Percentiles rank a stretch among this genome's conserved stretches.
These are phyloP conservation scores for Spilarctia lutea DNA, from an alignment of 2,888 invertebrate species.

Conservation along the genomic window DNA sequence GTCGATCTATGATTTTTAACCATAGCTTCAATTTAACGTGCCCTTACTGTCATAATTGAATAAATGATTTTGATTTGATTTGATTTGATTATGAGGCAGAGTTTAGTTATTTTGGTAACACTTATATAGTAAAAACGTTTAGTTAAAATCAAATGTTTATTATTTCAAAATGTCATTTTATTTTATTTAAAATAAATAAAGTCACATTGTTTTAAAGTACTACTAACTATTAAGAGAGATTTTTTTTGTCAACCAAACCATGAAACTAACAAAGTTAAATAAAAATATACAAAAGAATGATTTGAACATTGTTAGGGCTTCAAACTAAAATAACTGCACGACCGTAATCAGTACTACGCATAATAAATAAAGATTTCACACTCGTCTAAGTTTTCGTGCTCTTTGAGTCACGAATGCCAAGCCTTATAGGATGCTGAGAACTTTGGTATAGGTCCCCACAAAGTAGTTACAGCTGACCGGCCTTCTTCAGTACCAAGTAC, in stretches of 20 bases:
- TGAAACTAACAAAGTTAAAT: not conserved
- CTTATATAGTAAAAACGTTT: too few species aligned
- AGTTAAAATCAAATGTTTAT: not conserved
- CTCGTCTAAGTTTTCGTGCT: too few species aligned
- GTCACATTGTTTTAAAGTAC: not conserved
- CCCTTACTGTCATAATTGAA: too few species aligned
- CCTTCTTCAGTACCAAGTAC: slow-evolving; percentile 77
- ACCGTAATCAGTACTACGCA: too few species aligned
- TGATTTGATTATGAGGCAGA: too few species aligned
- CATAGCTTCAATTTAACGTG: too few species aligned
- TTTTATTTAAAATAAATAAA: slow-evolving; percentile 1
- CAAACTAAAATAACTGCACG: not conserved
- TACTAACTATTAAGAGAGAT: not conserved
- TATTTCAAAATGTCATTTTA: not conserved
- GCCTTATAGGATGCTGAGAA: too few species aligned
- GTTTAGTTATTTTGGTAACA: too few species aligned
- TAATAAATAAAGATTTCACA: too few species aligned
- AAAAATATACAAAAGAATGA: not conserved
- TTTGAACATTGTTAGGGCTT: not conserved
- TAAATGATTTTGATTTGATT: too few species aligned
- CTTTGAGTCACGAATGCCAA: too few species aligned
- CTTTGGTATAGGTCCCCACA: slow-evolving; percentile 68
- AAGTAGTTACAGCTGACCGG: slow-evolving; percentile 61
- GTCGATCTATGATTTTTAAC: too few species aligned
- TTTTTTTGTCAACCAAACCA: not conserved